Evolutionary conservation across 2,888 invertebrate genomes (phyloP), one percentile per base, ranked within the genome.

Genomic region (Itoplectis maculator): DNA sequence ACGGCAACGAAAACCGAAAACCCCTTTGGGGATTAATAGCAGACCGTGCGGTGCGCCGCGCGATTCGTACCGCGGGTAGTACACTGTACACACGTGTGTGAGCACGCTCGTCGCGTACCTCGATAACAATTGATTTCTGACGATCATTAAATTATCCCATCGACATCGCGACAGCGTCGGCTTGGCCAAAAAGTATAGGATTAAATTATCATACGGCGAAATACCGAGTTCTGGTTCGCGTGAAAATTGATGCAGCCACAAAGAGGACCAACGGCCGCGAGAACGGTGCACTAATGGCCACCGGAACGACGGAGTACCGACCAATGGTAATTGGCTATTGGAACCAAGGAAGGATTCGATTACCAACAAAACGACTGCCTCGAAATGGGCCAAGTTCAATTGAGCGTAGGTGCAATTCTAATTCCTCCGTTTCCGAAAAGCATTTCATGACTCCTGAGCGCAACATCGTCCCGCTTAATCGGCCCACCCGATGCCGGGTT

Each of bases 11-110:
- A 63, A 40, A 42, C 63, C 45, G 20, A 45, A 42, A 63, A 45
- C 63, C 37, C 63, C 63, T 63, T 63, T 42, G 63, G 63, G 63
- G 23, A 63, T 63, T 63, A 45, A 45, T 13, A 18, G 20, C 63
- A 18, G 42, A 20, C 7, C 13, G 63, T 42, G 42, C 18, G 63
- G 61, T 61, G 37, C 40, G 20, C 45, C 63, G 18, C 20, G 63
- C 63, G 23, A 63, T 63, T 42, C 45, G 45, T 63, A 42, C 42
- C 9, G 23, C 51, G 11, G 23, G 51, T 29, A 29, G 3, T 5
- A 5, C 29, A 29, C 5, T 29, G 3, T 2, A 2, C 5, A 29
- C 5, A 29, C 5, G 29, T 29, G 29, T 8, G 37, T 63, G 13
- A 23, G n/a, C 11, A 45, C 13, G 42, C 45, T 8, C 20, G 29